Percentiles rank a stretch among this genome's conserved stretches.
These are phyloP conservation scores for Garrulus glandarius DNA, from an alignment of 2,797 vertebrate species.

Conservation along the genomic window DNA sequence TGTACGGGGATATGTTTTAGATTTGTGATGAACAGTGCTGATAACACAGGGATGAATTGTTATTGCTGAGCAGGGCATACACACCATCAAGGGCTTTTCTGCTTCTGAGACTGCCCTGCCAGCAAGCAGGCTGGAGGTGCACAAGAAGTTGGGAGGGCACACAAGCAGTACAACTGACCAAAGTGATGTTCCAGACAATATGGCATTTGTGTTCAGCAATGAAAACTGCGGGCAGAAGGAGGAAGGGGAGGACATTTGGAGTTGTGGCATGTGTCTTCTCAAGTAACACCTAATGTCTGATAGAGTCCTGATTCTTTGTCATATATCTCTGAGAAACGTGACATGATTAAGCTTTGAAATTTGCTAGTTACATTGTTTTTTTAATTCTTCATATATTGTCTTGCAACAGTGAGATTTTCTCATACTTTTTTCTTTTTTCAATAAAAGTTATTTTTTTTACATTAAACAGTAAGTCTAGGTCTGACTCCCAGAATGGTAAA, in stretches of 20 bases:
- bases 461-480: background rate
- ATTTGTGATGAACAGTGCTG: background rate
- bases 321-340: background rate
- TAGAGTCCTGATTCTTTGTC: background rate
- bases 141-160: background rate
- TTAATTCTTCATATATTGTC: background rate
- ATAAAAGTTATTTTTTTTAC: background rate
- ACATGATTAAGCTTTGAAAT: background rate
- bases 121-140: background rate
- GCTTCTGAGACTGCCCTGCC: background rate
- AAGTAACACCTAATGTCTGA: background rate
- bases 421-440: background rate
- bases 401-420: background rate
- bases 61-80: background rate
- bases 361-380: background rate
- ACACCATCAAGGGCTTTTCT: background rate
- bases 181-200: background rate
- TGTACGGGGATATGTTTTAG: background rate
- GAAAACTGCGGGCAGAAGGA: background rate
- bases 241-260: background rate
- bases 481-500: background rate
- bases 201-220: background rate
- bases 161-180: background rate
- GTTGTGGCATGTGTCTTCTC: accelerated
- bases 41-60: background rate